These are phyloP conservation scores for Leucophenga varia DNA, from an alignment of 1,140 invertebrate species.

Conservation along the genomic window DNA sequence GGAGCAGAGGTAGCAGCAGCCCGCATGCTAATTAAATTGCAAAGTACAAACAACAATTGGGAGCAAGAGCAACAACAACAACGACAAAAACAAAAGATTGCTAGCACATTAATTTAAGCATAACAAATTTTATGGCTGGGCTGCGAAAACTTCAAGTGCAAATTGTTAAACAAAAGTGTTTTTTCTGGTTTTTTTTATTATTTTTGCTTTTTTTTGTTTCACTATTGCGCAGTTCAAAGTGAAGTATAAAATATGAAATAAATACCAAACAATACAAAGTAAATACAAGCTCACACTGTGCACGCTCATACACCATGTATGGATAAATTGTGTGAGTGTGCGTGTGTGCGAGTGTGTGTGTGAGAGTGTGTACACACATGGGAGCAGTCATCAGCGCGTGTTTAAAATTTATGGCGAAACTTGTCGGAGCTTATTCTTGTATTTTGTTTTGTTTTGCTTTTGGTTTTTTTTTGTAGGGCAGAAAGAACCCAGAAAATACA, in stretches of 20 bases:
- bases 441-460: not conserved
- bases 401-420: conserved; percentile 36
- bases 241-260: conserved; percentile 11
- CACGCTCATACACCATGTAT: no score
- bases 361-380: not conserved
- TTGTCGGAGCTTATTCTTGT: conserved; percentile 14
- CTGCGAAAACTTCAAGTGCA: conserved; percentile 24
- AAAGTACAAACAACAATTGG: conserved; percentile 12
- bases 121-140: conserved; percentile 24
- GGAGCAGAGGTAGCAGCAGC: no score
- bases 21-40: conserved; percentile 25
- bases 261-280: conserved; percentile 6
- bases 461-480: conserved; percentile 2
- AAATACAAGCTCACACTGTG: conserved; percentile 11
- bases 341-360: not conserved
- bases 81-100: conserved; percentile 5
- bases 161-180: conserved; percentile 22
- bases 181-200: not conserved
- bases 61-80: conserved; percentile 8
- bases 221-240: conserved; percentile 21
- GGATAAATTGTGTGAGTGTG: conserved; percentile 5
- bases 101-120: conserved; percentile 23
- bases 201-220: conserved; percentile 10
- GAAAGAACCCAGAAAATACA: no score
- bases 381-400: conserved; percentile 19